phyloP scores from a whole-genome alignment of 2,797 vertebrate species.

The Staurois parvus region DNA sequence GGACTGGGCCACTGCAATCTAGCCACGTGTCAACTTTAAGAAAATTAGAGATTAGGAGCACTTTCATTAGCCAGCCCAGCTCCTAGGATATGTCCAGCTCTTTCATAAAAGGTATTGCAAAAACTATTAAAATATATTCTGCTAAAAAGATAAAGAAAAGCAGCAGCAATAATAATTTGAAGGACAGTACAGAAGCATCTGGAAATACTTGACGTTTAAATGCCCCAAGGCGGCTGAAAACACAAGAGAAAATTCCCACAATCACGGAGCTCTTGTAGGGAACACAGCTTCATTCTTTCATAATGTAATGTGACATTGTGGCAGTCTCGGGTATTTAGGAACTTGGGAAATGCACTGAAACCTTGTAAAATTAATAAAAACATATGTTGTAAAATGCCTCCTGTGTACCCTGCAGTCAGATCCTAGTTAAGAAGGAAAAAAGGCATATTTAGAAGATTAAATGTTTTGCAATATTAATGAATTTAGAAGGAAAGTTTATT shows the following conservation, averaged over 20 bases:
- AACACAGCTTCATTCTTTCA: constrained; percentile 12
- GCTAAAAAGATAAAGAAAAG: background rate
- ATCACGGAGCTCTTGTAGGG: background rate
- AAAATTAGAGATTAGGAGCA: background rate
- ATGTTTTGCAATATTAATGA: background rate
- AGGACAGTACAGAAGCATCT: constrained; percentile 33
- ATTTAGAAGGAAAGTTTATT: background rate
- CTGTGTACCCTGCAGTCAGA: constrained; percentile 3
- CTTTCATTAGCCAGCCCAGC: background rate
- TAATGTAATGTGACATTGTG: constrained; percentile 18
- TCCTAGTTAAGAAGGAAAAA: background rate
- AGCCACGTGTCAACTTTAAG: background rate
- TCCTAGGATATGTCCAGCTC: background rate
- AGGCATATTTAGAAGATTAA: background rate
- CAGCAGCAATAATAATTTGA: background rate
- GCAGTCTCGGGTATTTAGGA: background rate
- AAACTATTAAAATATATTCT: background rate
- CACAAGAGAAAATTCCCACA: constrained; percentile 33
- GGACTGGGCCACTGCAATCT: no score
- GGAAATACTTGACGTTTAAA: constrained; percentile 40
- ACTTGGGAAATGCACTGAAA: constrained; percentile 9
- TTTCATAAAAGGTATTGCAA: background rate
- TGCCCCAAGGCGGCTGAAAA: constrained; percentile 16
- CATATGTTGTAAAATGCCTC: background rate
- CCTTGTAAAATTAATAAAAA: background rate